phyloP scores from a whole-genome alignment of 35 echinoderm and acorn worm genomes.

The Patiria miniata region DNA sequence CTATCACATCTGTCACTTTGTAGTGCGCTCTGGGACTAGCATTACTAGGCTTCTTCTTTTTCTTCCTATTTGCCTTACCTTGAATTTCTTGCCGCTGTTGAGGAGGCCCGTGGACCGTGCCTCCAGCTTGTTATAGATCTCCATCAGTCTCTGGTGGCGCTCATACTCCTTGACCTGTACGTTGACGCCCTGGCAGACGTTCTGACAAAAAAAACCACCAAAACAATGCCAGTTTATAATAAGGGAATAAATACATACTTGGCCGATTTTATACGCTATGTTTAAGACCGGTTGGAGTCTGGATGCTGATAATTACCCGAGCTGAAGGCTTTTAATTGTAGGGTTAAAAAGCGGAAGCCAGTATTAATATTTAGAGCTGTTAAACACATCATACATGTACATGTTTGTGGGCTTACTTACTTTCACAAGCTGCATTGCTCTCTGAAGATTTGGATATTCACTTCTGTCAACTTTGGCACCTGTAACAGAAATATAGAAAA shows the following conservation, averaged over 20 bases:
- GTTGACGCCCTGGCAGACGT: constrained; percentile 86
- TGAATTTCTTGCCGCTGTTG: constrained; percentile 98
- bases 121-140: constrained; percentile 95
- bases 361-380: too few species aligned
- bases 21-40: too few species aligned
- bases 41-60: too few species aligned
- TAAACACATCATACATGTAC: neutral
- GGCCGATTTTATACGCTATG: too few species aligned
- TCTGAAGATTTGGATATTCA: constrained; percentile 57
- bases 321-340: neutral
- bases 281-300: too few species aligned
- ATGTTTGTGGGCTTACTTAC: too few species aligned
- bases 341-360: too few species aligned
- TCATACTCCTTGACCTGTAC: constrained; percentile 80
- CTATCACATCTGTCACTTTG: too few species aligned
- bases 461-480: constrained; percentile 47
- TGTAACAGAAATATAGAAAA: too few species aligned
- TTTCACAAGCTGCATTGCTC: constrained; percentile 71
- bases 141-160: constrained; percentile 71
- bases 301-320: too few species aligned
- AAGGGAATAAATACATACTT: neutral
- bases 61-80: constrained; percentile 43
- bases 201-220: constrained; percentile 20
- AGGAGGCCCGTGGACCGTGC: constrained; percentile 78
- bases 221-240: neutral